Evolutionary conservation across 2,888 invertebrate species (phyloP), one percentile per base, ranked within the genome.

Genomic region (Lucinisca nassula): DNA sequence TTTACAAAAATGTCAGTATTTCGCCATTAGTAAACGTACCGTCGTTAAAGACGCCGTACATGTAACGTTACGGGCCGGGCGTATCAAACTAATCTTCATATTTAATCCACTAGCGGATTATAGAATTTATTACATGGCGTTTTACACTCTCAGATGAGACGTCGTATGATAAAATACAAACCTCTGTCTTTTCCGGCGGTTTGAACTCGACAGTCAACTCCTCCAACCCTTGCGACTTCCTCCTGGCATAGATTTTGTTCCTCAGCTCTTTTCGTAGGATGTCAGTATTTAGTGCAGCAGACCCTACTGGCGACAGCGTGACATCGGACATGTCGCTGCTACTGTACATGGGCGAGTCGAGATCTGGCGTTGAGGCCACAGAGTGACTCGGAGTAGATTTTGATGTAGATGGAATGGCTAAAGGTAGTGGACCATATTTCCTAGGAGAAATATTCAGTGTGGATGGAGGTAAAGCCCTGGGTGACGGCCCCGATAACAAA

Each of bases 201-300:
- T 90, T 90, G 30, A 90, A 90, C 35, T 90, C 90, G 10, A 90
- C 88, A 24, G 78, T 90, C 70, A 90, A 51, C 10, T 90, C 90
- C 37, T 90, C 90, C 0, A 90, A 75, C 4, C 90, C 90, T 40
- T 90, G 90, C 73, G 88, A 90, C 35, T 85, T 51, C 70, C 90
- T 75, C 51, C 90, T 70, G 37, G 90, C 82, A 30, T 85, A 90
- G 12, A 90, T 90, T 61, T 90, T 90, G 24, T 78, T 55, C 0
- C 90, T 73, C 40, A 90, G 75, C 72, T 90, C 90, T 45, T 88
- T 67, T 61, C 90, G 74, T 32, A 90, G 40, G 0, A 79, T 27
- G 32, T 87, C 89, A 0, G 84, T 40, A 51, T 77, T 84, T 24
- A 82, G 58, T 0, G 81, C 77, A 0, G 73, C 40, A 3, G 58